A percentile compares a stretch with the other conserved stretches of the same genome.
phyloP scores from a whole-genome alignment of 2,113 vertebrate species.

The Isichthys henryi region DNA sequence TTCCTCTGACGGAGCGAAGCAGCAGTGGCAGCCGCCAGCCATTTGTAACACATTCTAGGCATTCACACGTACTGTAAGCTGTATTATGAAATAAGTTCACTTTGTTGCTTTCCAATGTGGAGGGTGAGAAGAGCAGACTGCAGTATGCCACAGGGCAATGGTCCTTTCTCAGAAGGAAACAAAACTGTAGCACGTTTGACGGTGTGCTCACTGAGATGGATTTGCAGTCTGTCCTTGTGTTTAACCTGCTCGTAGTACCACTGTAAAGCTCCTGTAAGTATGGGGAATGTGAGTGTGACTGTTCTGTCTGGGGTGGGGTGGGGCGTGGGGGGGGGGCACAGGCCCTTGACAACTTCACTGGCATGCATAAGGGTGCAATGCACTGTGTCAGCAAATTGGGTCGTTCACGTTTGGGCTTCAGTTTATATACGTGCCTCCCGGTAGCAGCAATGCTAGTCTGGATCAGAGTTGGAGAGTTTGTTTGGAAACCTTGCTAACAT shows the following conservation, averaged over 20 bases:
- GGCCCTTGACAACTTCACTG: not conserved
- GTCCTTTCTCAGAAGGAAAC: not conserved
- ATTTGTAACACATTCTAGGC: constrained; percentile 16
- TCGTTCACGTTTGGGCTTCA: not conserved
- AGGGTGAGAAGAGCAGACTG: constrained; percentile 37
- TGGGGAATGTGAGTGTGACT: not conserved
- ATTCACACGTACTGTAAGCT: constrained; percentile 9
- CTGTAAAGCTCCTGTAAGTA: constrained; percentile 17
- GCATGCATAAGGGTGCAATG: not conserved
- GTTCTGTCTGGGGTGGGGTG: not conserved
- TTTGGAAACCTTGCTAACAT: not conserved
- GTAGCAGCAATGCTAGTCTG: not conserved
- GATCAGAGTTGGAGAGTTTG: not conserved
- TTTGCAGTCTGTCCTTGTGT: not conserved
- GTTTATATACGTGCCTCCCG: not conserved
- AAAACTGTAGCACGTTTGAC: not conserved
- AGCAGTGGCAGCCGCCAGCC: too few relatives aligned
- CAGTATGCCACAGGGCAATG: not conserved
- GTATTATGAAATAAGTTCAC: not conserved
- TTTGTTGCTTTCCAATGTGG: constrained; percentile 15
- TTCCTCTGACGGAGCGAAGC: not conserved
- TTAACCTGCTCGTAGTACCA: not conserved
- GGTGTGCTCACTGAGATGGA: not conserved
- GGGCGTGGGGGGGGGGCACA: not conserved
- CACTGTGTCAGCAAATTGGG: not conserved